A percentile compares a stretch with the other conserved stretches of the same genome.
These are phyloP conservation scores for Anisognathus igniventris DNA, from an alignment of 2,797 vertebrate species.

Conservation along the genomic window DNA sequence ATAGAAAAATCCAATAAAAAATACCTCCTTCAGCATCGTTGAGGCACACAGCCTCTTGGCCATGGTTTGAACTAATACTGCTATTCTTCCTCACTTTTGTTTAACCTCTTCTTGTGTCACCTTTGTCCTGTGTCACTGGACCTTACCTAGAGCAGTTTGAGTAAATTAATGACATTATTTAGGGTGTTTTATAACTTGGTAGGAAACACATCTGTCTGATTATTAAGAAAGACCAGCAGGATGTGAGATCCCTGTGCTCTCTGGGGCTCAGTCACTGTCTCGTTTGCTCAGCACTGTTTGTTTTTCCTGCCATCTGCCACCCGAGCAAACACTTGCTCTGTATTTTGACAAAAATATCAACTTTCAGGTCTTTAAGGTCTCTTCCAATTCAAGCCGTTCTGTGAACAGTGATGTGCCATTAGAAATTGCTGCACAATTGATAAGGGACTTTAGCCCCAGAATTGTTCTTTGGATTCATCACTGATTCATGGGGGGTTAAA, in stretches of 20 bases:
- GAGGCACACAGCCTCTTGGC: not conserved
- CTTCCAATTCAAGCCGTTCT: not conserved
- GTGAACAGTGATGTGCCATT: not conserved
- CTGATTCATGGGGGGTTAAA: fast-evolving
- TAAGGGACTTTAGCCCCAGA: not conserved
- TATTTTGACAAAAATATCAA: not conserved
- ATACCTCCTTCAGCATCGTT: not conserved
- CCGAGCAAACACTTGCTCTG: not conserved
- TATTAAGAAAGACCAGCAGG: not conserved
- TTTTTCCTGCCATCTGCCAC: not conserved
- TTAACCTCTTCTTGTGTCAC: not conserved
- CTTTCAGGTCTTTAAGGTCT: not conserved
- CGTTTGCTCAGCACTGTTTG: not conserved
- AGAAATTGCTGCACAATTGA: not conserved
- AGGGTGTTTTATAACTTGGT: not conserved
- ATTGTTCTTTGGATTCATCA: not conserved
- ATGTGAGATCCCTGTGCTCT: not conserved
- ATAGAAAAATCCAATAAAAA: not conserved
- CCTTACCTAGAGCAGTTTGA: not conserved
- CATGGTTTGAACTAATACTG: not conserved
- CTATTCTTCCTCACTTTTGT: not conserved
- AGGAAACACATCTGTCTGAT: not conserved
- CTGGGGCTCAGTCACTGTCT: not conserved
- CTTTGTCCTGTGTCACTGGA: not conserved
- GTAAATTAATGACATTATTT: not conserved